Evolutionary conservation across 1,140 invertebrate genomes (phyloP).

Genomic region (Apis dorsata): DNA sequence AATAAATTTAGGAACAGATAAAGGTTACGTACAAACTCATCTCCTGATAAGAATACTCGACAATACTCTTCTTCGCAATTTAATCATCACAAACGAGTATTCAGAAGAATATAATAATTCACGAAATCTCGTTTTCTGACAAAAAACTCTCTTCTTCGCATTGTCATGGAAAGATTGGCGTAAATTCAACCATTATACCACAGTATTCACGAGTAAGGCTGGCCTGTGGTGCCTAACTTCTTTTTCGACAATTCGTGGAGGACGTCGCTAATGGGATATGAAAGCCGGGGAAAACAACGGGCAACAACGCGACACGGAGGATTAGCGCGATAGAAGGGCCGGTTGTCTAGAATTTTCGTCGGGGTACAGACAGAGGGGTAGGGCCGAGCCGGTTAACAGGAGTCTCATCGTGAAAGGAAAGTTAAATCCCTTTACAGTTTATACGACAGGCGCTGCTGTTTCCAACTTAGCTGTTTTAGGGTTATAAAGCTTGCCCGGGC

Average conservation of each 20-base stretch:
- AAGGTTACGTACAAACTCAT: too few relatives aligned
- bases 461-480: slow-evolving; percentile 75
- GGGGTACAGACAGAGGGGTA: slow-evolving; percentile 62
- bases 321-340: slow-evolving; percentile 61
- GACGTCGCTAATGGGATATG: slow-evolving; percentile 62
- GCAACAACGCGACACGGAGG: slow-evolving; percentile 51
- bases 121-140: too few relatives aligned
- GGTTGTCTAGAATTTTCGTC: slow-evolving; percentile 65
- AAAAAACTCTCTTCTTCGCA: too few relatives aligned
- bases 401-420: slow-evolving; percentile 76
- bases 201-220: not conserved
- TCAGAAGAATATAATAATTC: too few relatives aligned
- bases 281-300: slow-evolving; percentile 59
- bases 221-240: not conserved
- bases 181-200: not conserved
- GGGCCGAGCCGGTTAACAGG: slow-evolving; percentile 71
- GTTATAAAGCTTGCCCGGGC: slow-evolving; percentile 74
- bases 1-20: too few relatives aligned
- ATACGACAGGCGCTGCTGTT: slow-evolving; percentile 75
- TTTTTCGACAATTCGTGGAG: slow-evolving; percentile 2
- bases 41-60: too few relatives aligned
- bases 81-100: too few relatives aligned
- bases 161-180: too few relatives aligned
- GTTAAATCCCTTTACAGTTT: slow-evolving; percentile 79
- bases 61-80: too few relatives aligned